Conservation (phyloP, 2,888 invertebrate genomes). For the Microctonus hyperodae region DNA sequence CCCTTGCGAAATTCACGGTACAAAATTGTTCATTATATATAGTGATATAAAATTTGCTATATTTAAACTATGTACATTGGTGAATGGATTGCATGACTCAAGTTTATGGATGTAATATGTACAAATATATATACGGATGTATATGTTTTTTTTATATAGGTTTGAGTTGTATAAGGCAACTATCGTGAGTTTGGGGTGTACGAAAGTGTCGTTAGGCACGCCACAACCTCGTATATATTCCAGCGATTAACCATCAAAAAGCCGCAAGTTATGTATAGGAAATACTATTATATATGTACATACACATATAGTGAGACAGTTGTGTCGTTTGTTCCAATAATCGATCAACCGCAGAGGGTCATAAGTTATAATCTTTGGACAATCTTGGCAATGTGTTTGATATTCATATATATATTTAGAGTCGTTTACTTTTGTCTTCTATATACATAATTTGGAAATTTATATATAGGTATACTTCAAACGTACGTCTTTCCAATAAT, state of each 20-base stretch:
- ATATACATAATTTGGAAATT: too few relatives aligned
- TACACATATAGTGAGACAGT: not conserved
- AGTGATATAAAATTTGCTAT: too few relatives aligned
- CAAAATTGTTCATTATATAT: too few relatives aligned
- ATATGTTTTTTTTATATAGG: not conserved
- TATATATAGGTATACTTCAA: too few relatives aligned
- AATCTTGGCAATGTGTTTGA: not conserved
- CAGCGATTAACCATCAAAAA: constrained; percentile 37
- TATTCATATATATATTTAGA: not conserved
- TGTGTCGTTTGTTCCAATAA: not conserved
- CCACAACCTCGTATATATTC: constrained; percentile 40
- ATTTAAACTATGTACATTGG: too few relatives aligned
- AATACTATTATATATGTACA: not conserved
- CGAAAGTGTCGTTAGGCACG: constrained; percentile 53
- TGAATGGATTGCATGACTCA: too few relatives aligned
- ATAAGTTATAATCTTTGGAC: not conserved
- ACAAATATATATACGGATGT: not conserved
- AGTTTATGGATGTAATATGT: not conserved
- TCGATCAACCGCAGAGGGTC: constrained; percentile 21
- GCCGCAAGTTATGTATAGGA: not conserved
- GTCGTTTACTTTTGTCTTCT: not conserved
- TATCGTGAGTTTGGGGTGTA: constrained; percentile 41
- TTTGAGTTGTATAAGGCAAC: not conserved
- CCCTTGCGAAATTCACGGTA: too few relatives aligned
- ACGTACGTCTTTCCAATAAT: too few relatives aligned